Evolutionary conservation across 2,113 vertebrate genomes (phyloP).

Genomic region (Puma concolor): DNA sequence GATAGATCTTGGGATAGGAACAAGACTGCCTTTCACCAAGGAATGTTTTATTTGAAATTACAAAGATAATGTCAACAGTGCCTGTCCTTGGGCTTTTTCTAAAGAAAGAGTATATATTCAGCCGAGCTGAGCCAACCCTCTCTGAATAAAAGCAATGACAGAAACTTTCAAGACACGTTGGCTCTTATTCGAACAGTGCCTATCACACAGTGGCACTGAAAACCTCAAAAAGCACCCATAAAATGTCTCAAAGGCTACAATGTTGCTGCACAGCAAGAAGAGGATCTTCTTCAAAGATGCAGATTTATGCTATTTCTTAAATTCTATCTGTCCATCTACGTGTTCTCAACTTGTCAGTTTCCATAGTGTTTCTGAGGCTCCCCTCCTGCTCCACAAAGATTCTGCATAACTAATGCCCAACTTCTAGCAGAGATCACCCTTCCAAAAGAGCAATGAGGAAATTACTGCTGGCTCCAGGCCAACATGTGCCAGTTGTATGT

Average conservation of each 20-base stretch:
- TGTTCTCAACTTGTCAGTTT: background rate
- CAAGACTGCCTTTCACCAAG: background rate
- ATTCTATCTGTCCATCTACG: background rate
- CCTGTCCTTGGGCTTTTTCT: conserved; percentile 20
- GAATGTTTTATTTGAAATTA: conserved; percentile 36
- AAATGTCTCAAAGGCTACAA: background rate
- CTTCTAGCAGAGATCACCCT: background rate
- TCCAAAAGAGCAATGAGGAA: background rate
- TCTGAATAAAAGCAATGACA: conserved; percentile 37
- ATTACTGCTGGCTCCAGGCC: background rate
- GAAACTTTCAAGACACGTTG: background rate
- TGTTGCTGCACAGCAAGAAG: background rate
- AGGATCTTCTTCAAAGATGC: background rate
- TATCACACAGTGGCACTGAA: background rate
- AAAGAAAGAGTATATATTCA: background rate
- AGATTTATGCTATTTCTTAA: background rate
- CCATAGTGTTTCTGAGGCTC: background rate
- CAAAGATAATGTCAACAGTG: conserved; percentile 20
- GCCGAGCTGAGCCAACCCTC: background rate
- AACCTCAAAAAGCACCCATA: background rate
- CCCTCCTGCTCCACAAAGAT: background rate
- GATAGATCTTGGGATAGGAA: conserved; percentile 4
- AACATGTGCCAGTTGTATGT: accelerated
- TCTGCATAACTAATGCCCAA: background rate
- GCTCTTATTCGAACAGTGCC: background rate